Percentiles rank a stretch among this genome's conserved stretches.
phyloP scores from a whole-genome alignment of 2,888 invertebrate species.

The Anthoptus insignis region DNA sequence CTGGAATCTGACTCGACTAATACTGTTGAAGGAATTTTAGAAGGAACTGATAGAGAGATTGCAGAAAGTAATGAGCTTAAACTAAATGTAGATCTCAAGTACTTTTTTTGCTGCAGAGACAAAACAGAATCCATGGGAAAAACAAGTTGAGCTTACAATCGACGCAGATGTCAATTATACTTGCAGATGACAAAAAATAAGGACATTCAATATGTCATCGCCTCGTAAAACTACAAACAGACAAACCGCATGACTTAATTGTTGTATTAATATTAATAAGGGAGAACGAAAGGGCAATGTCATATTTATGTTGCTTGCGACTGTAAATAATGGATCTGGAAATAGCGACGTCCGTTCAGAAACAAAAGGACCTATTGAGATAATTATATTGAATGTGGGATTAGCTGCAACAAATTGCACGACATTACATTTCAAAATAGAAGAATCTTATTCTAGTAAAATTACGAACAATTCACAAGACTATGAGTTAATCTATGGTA shows the following conservation, averaged over 20 bases:
- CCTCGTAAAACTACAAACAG: conserved; percentile 28
- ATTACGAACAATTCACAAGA: too few relatives aligned
- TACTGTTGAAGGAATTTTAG: too few relatives aligned
- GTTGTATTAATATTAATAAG: conserved; percentile 53
- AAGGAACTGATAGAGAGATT: too few relatives aligned
- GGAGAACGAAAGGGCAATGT: conserved; percentile 46
- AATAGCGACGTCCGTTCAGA: background rate
- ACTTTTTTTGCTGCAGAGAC: too few relatives aligned
- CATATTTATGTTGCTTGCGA: conserved; percentile 37
- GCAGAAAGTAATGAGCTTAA: too few relatives aligned
- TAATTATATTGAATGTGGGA: background rate
- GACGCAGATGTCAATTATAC: conserved; percentile 35
- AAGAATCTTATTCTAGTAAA: too few relatives aligned
- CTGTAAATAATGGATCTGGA: conserved; percentile 4
- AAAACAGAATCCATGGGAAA: conserved; percentile 25
- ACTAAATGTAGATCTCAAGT: too few relatives aligned
- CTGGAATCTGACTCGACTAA: too few relatives aligned
- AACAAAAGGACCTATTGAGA: background rate
- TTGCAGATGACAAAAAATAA: conserved; percentile 25
- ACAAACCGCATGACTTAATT: conserved; percentile 28
- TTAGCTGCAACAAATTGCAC: background rate
- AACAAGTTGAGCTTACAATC: conserved; percentile 18
- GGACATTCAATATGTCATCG: conserved; percentile 33
- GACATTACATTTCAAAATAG: too few relatives aligned
- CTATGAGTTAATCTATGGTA: too few relatives aligned